Conservation (phyloP, 2,888 invertebrate species). For the Biston stratarius region DNA sequence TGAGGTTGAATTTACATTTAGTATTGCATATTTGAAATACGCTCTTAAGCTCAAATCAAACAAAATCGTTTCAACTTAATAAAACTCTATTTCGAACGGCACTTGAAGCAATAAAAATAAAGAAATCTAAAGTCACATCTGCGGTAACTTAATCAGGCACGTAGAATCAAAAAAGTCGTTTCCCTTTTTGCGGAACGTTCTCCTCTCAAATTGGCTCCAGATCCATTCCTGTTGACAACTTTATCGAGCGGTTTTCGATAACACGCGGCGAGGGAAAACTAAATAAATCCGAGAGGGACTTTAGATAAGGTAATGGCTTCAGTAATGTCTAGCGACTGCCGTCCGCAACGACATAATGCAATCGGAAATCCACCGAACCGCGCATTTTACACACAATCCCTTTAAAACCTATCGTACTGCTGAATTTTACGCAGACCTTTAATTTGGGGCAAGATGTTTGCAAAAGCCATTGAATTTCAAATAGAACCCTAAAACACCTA, state of each 20-base stretch:
- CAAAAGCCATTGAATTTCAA: slow-evolving; percentile 12
- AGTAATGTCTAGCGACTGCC: slow-evolving; percentile 82
- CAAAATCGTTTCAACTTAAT: slow-evolving; percentile 27
- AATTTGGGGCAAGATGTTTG: slow-evolving; percentile 26
- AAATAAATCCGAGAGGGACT: slow-evolving; percentile 86
- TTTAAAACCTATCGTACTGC: slow-evolving; percentile 42
- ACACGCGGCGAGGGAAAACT: slow-evolving; percentile 86
- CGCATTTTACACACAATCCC: slow-evolving; percentile 59
- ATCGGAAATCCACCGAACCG: slow-evolving; percentile 76
- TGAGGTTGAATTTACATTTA: too few species aligned
- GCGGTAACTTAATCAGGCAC: slow-evolving; percentile 58
- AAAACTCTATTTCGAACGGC: slow-evolving; percentile 36
- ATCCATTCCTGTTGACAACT: slow-evolving; percentile 86
- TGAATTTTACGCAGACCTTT: slow-evolving; percentile 44
- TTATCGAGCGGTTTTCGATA: slow-evolving; percentile 86
- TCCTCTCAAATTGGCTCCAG: slow-evolving; percentile 82
- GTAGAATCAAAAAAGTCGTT: slow-evolving; percentile 70
- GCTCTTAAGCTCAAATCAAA: slow-evolving; percentile 5
- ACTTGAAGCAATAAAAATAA: slow-evolving; percentile 47
- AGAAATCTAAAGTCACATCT: slow-evolving; percentile 52
- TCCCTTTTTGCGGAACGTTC: slow-evolving; percentile 72
- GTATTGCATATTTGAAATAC: not conserved
- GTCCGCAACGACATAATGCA: slow-evolving; percentile 77
- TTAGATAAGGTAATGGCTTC: slow-evolving; percentile 86
- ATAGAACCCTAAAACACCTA: not conserved